These are phyloP conservation scores for Crotophaga sulcirostris DNA, from an alignment of 2,113 vertebrate species.

Conservation along the genomic window DNA sequence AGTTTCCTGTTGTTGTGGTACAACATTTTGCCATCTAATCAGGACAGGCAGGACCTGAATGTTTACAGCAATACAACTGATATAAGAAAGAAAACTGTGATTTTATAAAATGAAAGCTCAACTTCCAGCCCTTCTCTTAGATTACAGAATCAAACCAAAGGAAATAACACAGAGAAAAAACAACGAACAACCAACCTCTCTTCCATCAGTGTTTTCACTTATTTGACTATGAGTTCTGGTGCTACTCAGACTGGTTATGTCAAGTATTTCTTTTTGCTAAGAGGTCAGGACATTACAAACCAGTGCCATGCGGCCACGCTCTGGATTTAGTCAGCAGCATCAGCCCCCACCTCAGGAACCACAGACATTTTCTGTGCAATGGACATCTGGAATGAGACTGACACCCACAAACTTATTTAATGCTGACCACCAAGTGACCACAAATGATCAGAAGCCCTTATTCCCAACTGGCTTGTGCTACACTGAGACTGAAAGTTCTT, in stretches of 20 bases:
- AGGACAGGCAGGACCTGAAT: background rate
- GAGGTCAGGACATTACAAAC: background rate
- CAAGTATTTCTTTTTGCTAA: background rate
- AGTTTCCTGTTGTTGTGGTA: background rate
- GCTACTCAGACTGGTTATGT: background rate
- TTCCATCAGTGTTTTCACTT: background rate
- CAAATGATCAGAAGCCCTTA: background rate
- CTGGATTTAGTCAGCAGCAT: background rate
- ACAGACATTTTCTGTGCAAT: background rate
- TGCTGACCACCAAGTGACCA: background rate
- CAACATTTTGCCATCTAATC: background rate
- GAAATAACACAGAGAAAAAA: background rate
- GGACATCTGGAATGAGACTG: background rate
- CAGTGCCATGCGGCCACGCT: accelerated
- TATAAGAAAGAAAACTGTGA: background rate
- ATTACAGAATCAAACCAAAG: background rate
- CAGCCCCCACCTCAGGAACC: background rate
- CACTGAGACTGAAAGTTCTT: background rate
- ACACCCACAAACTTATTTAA: background rate
- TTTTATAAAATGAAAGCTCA: background rate
- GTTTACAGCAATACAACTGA: background rate
- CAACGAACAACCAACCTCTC: background rate
- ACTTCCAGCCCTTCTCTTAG: background rate
- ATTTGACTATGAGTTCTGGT: background rate
- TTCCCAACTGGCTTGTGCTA: background rate